Percentiles rank a stretch among this genome's conserved stretches.
phyloP scores from a whole-genome alignment of 2,113 vertebrate species.

The Polypterus senegalus region DNA sequence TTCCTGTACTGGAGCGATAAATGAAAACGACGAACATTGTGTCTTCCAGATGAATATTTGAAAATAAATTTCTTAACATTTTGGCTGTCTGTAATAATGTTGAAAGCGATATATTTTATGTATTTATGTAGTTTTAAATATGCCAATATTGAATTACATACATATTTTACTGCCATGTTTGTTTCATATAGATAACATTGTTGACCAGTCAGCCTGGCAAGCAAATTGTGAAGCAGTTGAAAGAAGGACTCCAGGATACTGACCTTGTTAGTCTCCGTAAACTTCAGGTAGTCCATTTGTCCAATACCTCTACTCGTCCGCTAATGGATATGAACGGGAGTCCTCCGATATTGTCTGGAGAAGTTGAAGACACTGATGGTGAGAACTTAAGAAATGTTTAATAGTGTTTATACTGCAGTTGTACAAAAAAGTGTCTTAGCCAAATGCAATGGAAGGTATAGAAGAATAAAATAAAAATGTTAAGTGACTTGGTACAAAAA shows the following conservation, averaged over 20 bases:
- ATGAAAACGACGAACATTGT: too few species aligned
- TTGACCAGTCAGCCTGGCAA: conserved; percentile 61
- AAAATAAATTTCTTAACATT: too few species aligned
- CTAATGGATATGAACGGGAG: conserved; percentile 29
- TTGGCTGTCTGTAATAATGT: too few species aligned
- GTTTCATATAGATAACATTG: conserved; percentile 62
- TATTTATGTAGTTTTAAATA: too few species aligned
- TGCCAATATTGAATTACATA: neutral
- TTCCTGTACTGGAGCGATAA: too few species aligned
- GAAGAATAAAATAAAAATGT: too few species aligned
- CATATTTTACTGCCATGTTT: neutral
- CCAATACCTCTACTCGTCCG: conserved; percentile 21
- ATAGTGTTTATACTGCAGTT: too few species aligned
- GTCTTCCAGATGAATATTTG: too few species aligned
- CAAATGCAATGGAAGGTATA: too few species aligned
- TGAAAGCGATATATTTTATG: too few species aligned
- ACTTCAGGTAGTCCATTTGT: conserved; percentile 64
- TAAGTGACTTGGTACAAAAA: too few species aligned
- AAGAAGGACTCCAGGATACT: conserved; percentile 52
- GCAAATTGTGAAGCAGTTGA: conserved; percentile 53
- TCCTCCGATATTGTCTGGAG: conserved; percentile 22
- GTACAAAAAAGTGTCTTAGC: too few species aligned
- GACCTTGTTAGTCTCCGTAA: conserved; percentile 58
- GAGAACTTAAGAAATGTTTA: neutral
- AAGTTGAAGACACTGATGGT: conserved; percentile 32